Conservation (phyloP, 2,797 vertebrate genomes). For the Synaphobranchus kaupii region DNA sequence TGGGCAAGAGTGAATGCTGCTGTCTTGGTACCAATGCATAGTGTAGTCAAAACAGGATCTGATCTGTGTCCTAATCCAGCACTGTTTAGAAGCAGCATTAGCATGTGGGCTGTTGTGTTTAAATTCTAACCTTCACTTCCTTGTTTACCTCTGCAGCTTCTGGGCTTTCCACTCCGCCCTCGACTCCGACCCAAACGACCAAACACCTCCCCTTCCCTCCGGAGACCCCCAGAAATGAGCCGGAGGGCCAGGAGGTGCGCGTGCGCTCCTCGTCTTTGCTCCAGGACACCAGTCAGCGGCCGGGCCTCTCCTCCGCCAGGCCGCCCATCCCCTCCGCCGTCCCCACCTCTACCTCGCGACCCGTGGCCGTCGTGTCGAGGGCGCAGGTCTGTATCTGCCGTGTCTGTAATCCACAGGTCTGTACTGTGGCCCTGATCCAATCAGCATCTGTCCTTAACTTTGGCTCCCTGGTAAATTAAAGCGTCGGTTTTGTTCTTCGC, state of each 20-base stretch:
- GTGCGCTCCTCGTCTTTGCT: slow-evolving; percentile 82
- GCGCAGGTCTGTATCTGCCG: neutral
- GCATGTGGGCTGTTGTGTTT: neutral
- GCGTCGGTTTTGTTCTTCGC: neutral
- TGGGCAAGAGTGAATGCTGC: no score
- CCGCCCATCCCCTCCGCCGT: slow-evolving; percentile 73
- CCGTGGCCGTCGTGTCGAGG: slow-evolving; percentile 73
- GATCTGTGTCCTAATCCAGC: neutral
- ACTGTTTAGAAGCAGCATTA: neutral
- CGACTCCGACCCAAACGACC: slow-evolving; percentile 86
- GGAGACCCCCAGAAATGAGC: slow-evolving; percentile 84
- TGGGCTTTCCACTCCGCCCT: slow-evolving; percentile 86
- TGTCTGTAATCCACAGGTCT: neutral
- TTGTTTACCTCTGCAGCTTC: slow-evolving; percentile 74
- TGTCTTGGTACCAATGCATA: no score
- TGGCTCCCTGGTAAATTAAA: neutral
- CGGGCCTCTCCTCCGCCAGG: slow-evolving; percentile 74
- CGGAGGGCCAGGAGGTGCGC: slow-evolving; percentile 76
- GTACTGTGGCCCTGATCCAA: neutral
- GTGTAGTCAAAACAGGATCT: neutral
- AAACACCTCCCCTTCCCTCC: slow-evolving; percentile 83
- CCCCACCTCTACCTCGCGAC: slow-evolving; percentile 80
- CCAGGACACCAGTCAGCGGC: slow-evolving; percentile 81
- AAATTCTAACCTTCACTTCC: slow-evolving; percentile 21
- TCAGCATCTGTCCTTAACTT: neutral